Base-by-base conservation (phyloP, 2,113 vertebrate species). In the Indicator maculatus region DNA sequence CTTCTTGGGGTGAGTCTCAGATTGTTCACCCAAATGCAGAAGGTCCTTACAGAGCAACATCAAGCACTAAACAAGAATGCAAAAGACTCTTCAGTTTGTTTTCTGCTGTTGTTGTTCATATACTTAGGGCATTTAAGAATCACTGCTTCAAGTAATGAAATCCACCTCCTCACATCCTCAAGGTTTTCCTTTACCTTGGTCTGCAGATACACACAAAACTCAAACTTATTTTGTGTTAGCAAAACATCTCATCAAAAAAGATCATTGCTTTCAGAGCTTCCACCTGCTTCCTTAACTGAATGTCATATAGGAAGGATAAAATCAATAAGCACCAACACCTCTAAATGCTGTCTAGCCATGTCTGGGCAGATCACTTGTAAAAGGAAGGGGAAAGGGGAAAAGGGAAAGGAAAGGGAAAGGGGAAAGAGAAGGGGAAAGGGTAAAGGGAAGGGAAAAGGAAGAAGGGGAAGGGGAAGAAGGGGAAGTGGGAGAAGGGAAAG, bases 1-100 rank as follows among this genome's bases (percentile, higher is more conserved):
- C 15, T n/a, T 67, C 65, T 36, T 2, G 0, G 0, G 1, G 8
- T 31, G 16, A 47, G 9, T 38, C 39, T 66, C 59, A 26, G 12
- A 66, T 16, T 63, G 27, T 33, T 86, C 26, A 86, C 4, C 65
- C 86, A 89, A 79, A 59, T 4, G 4, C 21, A 67, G 55, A 55
- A 88, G 0, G 2, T 59, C 50, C 93, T 83, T 55, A 39, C n/a
- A 76, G 24, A 63, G 30, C 33, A 44, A 70, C 2, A 16, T 36
- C 16, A 65, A 77, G 11, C 30, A 47, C 26, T 58, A 20, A 73
- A 76, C 6, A 44, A 76, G 65, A 88, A 76, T 12, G 27, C 0
- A 5, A 65, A 76, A 44, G 13, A 78, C 7, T 3, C 26, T 53
- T 4, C 12, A 55, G 30, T 38, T 67, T 47, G 11, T 15, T 75